These are phyloP conservation scores for Octodon degus DNA, from an alignment of 2,113 vertebrate species.

Conservation along the genomic window DNA sequence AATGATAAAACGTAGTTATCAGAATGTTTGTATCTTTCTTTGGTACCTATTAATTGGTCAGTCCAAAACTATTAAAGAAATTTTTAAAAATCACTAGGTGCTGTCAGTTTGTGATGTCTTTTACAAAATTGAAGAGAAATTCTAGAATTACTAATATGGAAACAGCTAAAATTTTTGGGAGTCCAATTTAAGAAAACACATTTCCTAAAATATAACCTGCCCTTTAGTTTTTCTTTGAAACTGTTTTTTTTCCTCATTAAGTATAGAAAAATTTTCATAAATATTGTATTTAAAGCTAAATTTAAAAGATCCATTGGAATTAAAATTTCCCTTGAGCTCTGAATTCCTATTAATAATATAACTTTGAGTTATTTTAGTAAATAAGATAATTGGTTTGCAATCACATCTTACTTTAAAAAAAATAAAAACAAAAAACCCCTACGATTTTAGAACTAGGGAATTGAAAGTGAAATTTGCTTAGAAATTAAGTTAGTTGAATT, in stretches of 20 bases:
- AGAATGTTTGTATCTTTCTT: constrained; percentile 44
- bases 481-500: constrained; percentile 56
- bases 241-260: constrained; percentile 44
- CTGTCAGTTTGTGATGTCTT: constrained; percentile 65
- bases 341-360: constrained; percentile 60
- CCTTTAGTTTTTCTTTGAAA: constrained; percentile 20
- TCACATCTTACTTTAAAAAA: not conserved
- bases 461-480: constrained; percentile 54
- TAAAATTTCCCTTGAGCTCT: constrained; percentile 63
- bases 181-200: constrained; percentile 37
- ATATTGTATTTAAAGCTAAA: constrained; percentile 53
- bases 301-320: constrained; percentile 59
- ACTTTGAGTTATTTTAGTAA: constrained; percentile 28
- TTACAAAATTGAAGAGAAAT: constrained; percentile 45
- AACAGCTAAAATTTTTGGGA: constrained; percentile 60
- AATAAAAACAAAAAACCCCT: not conserved
- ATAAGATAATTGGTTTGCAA: constrained; percentile 46
- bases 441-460: constrained; percentile 46
- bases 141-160: constrained; percentile 29
- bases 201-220: constrained; percentile 34
- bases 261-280: constrained; percentile 57
- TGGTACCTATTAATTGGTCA: constrained; percentile 56
- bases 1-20: constrained; percentile 23
- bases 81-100: not conserved
- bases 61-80: constrained; percentile 49